Conservation (phyloP, 2,113 vertebrate genomes). For the Ranitomeya variabilis region DNA sequence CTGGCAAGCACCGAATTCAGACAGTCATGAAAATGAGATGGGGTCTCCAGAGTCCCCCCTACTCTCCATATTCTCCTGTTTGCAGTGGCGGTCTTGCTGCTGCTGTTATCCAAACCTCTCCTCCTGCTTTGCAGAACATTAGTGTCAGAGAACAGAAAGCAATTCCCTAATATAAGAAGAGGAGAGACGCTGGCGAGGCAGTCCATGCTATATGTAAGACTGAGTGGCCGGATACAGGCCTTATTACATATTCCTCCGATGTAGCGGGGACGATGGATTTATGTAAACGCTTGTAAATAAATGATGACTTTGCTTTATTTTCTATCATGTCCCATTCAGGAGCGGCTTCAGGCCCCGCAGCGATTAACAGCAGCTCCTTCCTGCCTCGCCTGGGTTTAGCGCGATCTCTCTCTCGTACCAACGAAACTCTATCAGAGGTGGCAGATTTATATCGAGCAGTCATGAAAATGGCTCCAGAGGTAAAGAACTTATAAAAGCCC, state of each 20-base stretch:
- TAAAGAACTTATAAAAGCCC: constrained; percentile 20
- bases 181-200: no score
- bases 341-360: background rate
- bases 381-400: constrained; percentile 67
- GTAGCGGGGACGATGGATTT: background rate
- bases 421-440: constrained; percentile 61
- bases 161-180: no score
- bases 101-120: no score
- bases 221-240: background rate
- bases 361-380: constrained; percentile 65
- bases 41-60: no score
- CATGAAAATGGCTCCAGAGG: constrained; percentile 70
- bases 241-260: constrained; percentile 14
- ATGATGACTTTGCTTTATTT: background rate
- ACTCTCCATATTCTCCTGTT: no score
- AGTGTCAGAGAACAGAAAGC: no score
- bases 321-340: constrained; percentile 15
- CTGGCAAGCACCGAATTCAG: no score
- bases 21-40: no score
- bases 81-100: no score
- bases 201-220: no score
- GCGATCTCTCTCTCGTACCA: constrained; percentile 62
- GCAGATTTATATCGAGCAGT: constrained; percentile 66
- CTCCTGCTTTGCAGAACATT: no score
- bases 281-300: constrained; percentile 18